These are phyloP conservation scores for Ageneiosus marmoratus DNA, from an alignment of 2,113 vertebrate species.

Conservation along the genomic window DNA sequence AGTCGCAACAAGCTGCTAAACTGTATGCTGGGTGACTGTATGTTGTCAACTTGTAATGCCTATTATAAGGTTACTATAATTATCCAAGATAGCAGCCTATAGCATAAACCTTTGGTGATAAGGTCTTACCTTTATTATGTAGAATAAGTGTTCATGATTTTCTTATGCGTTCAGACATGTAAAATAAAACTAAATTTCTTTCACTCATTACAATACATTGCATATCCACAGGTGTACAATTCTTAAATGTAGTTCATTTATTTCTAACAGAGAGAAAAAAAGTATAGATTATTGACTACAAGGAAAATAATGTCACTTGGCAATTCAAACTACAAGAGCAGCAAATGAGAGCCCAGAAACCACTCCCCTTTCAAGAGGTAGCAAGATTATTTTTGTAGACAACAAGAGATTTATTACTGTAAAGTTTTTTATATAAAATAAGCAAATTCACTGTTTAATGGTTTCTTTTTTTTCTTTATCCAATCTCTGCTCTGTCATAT, in stretches of 20 bases:
- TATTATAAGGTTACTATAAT: not conserved
- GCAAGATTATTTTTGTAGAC: constrained; percentile 77
- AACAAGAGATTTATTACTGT: constrained; percentile 74
- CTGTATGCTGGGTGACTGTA: not conserved
- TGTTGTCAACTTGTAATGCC: not conserved
- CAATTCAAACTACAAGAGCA: not conserved
- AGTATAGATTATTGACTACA: not conserved
- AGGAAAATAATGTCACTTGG: constrained; percentile 6
- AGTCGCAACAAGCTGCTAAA: not conserved
- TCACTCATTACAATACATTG: not conserved
- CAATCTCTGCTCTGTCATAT: constrained; percentile 67
- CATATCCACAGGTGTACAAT: not conserved
- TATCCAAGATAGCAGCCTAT: not conserved
- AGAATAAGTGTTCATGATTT: not conserved
- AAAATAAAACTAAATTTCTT: not conserved
- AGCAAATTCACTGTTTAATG: constrained; percentile 67
- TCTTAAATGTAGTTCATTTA: not conserved
- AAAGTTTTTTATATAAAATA: constrained; percentile 72
- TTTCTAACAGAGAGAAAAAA: not conserved
- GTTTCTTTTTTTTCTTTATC: constrained; percentile 59
- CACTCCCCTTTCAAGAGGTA: constrained; percentile 57
- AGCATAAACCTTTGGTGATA: too few species aligned
- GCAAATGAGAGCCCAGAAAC: constrained; percentile 30
- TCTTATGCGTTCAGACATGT: not conserved
- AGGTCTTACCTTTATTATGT: not conserved